phyloP scores from a whole-genome alignment of 2,888 invertebrate species.

The Dolichomitus sp. region DNA sequence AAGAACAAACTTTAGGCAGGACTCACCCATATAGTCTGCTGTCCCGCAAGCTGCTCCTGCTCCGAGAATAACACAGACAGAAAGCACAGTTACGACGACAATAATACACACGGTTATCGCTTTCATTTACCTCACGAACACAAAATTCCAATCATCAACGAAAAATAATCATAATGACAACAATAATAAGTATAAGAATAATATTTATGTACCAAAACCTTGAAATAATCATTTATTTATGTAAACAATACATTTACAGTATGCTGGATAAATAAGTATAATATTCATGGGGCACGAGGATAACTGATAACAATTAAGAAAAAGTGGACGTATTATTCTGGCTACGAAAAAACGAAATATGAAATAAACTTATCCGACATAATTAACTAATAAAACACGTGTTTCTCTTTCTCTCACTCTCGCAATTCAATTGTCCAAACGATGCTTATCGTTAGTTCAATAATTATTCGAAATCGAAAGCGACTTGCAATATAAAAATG shows the following conservation, averaged over 20 bases:
- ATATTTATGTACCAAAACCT: conserved; percentile 73
- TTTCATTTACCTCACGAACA: conserved; percentile 55
- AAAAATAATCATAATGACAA: conserved; percentile 59
- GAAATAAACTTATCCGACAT: conserved; percentile 40
- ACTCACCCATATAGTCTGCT: conserved; percentile 95
- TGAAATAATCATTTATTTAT: conserved; percentile 79
- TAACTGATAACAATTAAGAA: conserved; percentile 69
- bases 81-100: conserved; percentile 80
- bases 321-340: conserved; percentile 17
- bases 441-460: conserved; percentile 20
- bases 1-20: conserved; percentile 74
- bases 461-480: conserved; percentile 15
- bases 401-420: conserved; percentile 6
- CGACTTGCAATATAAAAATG: conserved; percentile 35
- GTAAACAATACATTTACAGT: conserved; percentile 78
- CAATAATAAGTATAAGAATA: conserved; percentile 52
- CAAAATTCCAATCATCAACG: conserved; percentile 65
- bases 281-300: conserved; percentile 71
- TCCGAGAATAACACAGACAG: conserved; percentile 81
- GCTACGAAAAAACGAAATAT: conserved; percentile 32
- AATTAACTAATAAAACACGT: conserved; percentile 37
- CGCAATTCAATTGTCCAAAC: conserved; percentile 9
- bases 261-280: conserved; percentile 77
- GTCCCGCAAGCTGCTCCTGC: conserved; percentile 96
- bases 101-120: conserved; percentile 45